Conservation (phyloP, 2,797 vertebrate genomes). For the Phrynocephalus vlangalii region DNA sequence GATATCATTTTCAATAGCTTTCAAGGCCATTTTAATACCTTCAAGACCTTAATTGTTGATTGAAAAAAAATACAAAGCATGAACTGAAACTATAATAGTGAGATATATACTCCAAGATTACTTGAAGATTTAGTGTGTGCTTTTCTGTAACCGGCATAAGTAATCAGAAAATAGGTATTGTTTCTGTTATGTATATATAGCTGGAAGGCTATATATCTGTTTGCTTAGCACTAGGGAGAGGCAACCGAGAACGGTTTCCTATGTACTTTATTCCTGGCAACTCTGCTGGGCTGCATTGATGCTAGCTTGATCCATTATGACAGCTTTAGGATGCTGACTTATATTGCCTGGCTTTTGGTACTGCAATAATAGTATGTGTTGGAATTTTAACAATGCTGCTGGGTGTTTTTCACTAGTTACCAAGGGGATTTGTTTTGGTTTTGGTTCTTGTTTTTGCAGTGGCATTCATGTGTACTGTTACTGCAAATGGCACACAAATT, state of each 20-base stretch:
- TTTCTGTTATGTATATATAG: conserved; percentile 3
- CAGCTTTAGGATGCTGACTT: background rate
- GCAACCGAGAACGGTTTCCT: background rate
- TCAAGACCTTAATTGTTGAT: background rate
- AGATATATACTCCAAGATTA: background rate
- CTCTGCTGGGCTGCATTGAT: background rate
- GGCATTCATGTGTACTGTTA: background rate
- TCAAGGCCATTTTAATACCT: too few species aligned
- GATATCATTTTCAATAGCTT: conserved; percentile 12
- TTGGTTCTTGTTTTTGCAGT: background rate
- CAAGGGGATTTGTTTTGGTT: too few species aligned
- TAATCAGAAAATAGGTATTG: background rate
- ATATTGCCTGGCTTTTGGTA: background rate
- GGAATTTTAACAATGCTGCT: too few species aligned
- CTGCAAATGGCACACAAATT: background rate
- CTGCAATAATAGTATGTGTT: background rate
- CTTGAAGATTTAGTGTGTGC: background rate
- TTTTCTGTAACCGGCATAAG: background rate
- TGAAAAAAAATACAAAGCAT: conserved; percentile 4
- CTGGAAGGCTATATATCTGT: background rate
- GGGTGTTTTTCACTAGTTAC: background rate
- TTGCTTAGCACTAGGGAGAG: background rate
- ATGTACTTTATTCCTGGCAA: background rate
- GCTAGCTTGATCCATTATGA: background rate
- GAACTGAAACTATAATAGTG: conserved; percentile 15